Percentiles rank a stretch among this genome's conserved stretches.
Evolutionary conservation across 2,888 invertebrate species (phyloP).

Genomic region (Venusia cambrica): DNA sequence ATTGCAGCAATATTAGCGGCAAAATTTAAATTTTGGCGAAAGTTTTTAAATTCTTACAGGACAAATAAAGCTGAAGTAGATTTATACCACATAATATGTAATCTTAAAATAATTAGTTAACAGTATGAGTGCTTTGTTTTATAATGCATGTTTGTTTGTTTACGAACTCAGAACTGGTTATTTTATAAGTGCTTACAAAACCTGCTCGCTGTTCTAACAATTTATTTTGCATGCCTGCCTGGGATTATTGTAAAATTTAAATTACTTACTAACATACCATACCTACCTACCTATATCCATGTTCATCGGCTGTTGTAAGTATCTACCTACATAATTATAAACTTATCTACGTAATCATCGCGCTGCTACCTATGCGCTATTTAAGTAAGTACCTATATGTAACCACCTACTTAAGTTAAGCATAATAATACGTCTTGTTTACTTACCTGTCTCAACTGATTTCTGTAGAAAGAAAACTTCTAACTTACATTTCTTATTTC

Average conservation of each 20-base stretch:
- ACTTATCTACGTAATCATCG: constrained; percentile 1
- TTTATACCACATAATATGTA: too few species aligned
- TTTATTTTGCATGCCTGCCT: constrained; percentile 11
- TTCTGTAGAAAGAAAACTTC: too few species aligned
- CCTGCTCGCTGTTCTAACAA: constrained; percentile 16
- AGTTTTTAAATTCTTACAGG: background rate
- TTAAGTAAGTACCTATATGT: constrained; percentile 11
- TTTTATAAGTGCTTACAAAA: constrained; percentile 16
- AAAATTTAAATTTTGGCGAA: constrained; percentile 3
- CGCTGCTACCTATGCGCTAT: constrained; percentile 13
- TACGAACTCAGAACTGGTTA: constrained; percentile 6
- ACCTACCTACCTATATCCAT: too few species aligned
- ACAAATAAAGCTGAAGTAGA: too few species aligned
- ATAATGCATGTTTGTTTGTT: constrained; percentile 14
- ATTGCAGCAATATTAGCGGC: background rate
- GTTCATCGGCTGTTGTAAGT: constrained; percentile 14
- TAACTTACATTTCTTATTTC: too few species aligned
- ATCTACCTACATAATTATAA: constrained; percentile 13
- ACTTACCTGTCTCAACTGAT: too few species aligned
- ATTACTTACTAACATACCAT: too few species aligned
- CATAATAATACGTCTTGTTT: too few species aligned
- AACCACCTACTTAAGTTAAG: background rate
- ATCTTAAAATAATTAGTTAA: too few species aligned
- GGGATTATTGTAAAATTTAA: constrained; percentile 15
- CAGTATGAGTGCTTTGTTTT: too few species aligned